Conservation (phyloP, 2,113 vertebrate species). For the Mirounga angustirostris region DNA sequence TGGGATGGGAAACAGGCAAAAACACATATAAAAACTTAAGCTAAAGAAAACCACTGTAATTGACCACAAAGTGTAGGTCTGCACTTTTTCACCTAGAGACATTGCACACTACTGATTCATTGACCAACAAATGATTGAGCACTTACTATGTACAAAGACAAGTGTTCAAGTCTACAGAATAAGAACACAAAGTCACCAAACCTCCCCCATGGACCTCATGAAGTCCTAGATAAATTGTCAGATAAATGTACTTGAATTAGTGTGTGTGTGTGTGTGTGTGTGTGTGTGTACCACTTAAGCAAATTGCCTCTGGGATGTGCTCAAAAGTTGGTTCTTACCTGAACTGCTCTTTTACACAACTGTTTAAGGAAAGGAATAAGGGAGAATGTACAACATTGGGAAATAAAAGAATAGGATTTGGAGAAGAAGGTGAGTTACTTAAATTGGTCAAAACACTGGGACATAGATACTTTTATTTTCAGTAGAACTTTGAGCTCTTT, state of each 20-base stretch:
- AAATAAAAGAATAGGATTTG: background rate
- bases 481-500: conserved; percentile 42
- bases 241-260: conserved; percentile 31
- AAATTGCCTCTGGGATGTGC: background rate
- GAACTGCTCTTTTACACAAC: conserved; percentile 18
- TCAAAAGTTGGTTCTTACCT: conserved; percentile 41
- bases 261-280: background rate
- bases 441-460: conserved; percentile 45
- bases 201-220: background rate
- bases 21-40: background rate
- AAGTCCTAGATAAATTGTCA: conserved; percentile 2
- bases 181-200: background rate
- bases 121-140: conserved; percentile 2
- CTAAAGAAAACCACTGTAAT: conserved; percentile 37
- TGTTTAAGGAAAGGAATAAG: conserved; percentile 11
- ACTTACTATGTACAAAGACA: background rate
- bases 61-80: background rate
- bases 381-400: background rate
- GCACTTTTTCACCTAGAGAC: background rate
- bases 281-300: background rate
- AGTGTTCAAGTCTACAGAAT: background rate
- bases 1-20: background rate
- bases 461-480: conserved; percentile 56
- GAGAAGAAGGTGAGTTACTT: conserved; percentile 33
- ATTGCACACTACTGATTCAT: background rate